Percentiles rank a stretch among this genome's conserved stretches.
These are phyloP conservation scores for Temnothorax unifasciatus DNA, from an alignment of 2,888 invertebrate species.

Conservation along the genomic window DNA sequence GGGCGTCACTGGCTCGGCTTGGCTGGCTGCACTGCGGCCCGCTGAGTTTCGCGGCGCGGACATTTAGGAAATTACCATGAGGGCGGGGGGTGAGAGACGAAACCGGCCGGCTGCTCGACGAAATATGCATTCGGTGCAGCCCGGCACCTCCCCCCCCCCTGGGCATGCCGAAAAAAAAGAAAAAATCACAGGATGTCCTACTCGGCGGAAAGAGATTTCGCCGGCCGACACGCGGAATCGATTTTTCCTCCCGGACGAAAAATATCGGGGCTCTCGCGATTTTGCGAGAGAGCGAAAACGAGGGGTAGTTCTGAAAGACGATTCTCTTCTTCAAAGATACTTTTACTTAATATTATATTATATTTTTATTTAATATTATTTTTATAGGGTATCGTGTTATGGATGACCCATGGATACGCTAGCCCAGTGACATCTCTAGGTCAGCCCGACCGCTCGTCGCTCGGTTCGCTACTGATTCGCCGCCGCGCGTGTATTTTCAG, in stretches of 20 bases:
- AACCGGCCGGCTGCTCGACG: slow-evolving; percentile 32
- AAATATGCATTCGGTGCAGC: slow-evolving; percentile 41
- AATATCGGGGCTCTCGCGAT: neutral
- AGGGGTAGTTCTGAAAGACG: too few relatives aligned
- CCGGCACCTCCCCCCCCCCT: neutral
- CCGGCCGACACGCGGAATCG: neutral
- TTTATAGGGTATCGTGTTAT: too few relatives aligned
- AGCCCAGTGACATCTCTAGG: too few relatives aligned
- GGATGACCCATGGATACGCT: too few relatives aligned
- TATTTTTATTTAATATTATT: too few relatives aligned
- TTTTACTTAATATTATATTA: too few relatives aligned
- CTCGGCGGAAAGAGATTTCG: neutral
- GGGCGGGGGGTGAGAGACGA: neutral
- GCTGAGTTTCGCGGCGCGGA: slow-evolving; percentile 53
- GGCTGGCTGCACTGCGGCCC: slow-evolving; percentile 54
- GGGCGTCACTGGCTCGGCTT: slow-evolving; percentile 55
- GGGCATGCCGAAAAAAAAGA: slow-evolving; percentile 4
- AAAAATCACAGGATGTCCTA: neutral
- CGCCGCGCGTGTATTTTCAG: too few relatives aligned
- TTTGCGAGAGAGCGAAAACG: neutral
- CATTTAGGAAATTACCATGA: slow-evolving; percentile 52
- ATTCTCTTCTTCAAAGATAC: too few relatives aligned
- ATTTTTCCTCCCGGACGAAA: neutral
- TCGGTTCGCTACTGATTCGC: too few relatives aligned
- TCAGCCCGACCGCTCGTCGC: too few relatives aligned